These are phyloP conservation scores for Kryptolebias ocellatus DNA, from an alignment of 2,797 vertebrate species.

Conservation along the genomic window DNA sequence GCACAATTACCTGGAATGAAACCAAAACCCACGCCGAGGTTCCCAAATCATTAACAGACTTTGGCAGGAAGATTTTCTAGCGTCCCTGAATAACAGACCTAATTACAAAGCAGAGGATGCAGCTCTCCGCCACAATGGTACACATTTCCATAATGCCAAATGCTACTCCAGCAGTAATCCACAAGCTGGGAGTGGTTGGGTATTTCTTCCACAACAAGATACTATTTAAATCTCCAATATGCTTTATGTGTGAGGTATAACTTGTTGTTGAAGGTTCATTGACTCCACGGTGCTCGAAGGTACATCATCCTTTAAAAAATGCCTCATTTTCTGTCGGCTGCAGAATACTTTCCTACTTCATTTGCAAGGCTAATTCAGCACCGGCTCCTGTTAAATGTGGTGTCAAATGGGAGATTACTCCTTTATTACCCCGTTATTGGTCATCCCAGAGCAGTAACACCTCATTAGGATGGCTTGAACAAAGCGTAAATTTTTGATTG, in stretches of 20 bases:
- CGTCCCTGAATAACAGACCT: conserved; percentile 38
- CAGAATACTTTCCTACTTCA: conserved; percentile 8
- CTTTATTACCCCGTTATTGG: conserved; percentile 22
- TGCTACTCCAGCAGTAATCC: neutral
- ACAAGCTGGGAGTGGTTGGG: neutral
- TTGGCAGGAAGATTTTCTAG: conserved; percentile 28
- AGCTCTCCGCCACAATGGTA: conserved; percentile 9
- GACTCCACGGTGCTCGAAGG: conserved; percentile 7
- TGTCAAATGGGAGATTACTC: conserved; percentile 30
- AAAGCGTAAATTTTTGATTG: conserved; percentile 37
- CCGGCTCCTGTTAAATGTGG: conserved; percentile 13
- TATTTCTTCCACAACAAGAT: neutral
- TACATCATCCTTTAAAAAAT: neutral
- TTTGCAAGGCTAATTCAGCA: conserved; percentile 22
- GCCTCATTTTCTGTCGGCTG: neutral
- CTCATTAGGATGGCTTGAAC: conserved; percentile 34
- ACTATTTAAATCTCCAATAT: neutral
- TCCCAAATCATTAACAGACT: conserved; percentile 47
- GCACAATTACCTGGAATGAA: conserved; percentile 33
- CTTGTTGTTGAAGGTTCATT: neutral
- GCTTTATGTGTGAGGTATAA: neutral
- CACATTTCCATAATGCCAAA: conserved; percentile 1
- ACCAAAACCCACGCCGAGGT: conserved; percentile 16
- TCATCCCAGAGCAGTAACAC: conserved; percentile 14
- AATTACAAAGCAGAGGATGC: conserved; percentile 35